These are phyloP conservation scores for Cepphus grylle DNA, from an alignment of 2,113 vertebrate genomes.

Conservation along the genomic window DNA sequence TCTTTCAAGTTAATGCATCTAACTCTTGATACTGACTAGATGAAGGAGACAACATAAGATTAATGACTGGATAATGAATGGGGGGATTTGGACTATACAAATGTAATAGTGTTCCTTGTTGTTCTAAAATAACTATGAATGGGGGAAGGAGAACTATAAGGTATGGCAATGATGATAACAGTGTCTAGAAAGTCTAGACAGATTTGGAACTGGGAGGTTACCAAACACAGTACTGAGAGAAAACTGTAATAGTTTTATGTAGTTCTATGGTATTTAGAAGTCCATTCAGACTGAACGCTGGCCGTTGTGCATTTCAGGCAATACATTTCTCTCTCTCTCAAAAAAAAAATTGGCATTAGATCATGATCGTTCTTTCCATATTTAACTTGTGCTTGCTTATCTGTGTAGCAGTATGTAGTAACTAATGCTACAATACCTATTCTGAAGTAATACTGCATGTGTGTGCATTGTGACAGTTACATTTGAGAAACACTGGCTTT, in stretches of 20 bases:
- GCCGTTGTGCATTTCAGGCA: constrained; percentile 49
- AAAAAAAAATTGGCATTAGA: constrained; percentile 49
- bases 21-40: neutral
- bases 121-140: constrained; percentile 40
- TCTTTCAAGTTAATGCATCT: neutral
- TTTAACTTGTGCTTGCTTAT: constrained; percentile 54
- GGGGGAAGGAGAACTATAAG: constrained; percentile 51
- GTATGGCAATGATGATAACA: constrained; percentile 26
- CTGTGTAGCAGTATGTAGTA: constrained; percentile 41
- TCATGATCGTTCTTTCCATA: constrained; percentile 40
- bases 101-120: neutral
- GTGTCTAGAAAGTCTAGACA: neutral
- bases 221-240: neutral
- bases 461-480: neutral
- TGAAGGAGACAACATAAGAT: constrained; percentile 23
- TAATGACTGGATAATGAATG: constrained; percentile 24
- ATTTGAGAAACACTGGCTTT: neutral
- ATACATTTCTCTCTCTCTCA: neutral
- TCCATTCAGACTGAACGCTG: neutral
- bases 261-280: neutral
- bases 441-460: neutral
- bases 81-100: constrained; percentile 36
- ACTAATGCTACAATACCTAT: neutral
- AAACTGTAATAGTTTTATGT: neutral
- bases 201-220: neutral